A percentile compares a stretch with the other conserved stretches of the same genome.
Evolutionary conservation across 2,888 invertebrate species (phyloP).

Genomic region (Pammene aurita): DNA sequence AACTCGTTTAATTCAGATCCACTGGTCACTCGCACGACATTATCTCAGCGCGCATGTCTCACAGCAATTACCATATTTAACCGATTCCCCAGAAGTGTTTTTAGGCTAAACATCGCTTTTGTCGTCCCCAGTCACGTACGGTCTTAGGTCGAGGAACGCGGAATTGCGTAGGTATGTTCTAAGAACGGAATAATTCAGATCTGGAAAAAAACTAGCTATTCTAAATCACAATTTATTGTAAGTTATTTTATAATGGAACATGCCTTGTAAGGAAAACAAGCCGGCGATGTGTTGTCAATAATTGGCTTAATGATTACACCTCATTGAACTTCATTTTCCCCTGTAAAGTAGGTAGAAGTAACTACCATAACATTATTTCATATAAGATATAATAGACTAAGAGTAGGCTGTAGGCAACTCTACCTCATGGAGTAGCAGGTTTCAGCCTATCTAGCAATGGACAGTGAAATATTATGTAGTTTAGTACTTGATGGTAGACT

Average conservation of each 20-base stretch:
- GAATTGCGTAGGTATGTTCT: conserved; percentile 50
- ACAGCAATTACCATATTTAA: conserved; percentile 62
- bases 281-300: conserved; percentile 4
- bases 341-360: not conserved
- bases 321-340: conserved; percentile 2
- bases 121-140: conserved; percentile 60
- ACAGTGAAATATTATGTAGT: no score
- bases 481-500: no score
- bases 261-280: conserved; percentile 11
- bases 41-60: conserved; percentile 26
- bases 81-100: conserved; percentile 47
- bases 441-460: no score
- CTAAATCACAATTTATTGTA: conserved; percentile 25
- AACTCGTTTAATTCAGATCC: conserved; percentile 5
- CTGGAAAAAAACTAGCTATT: conserved; percentile 37
- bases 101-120: conserved; percentile 57
- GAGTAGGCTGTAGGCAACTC: no score
- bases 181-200: conserved; percentile 38
- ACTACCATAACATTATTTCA: no score
- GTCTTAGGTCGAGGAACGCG: conserved; percentile 58
- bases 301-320: not conserved
- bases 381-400: no score
- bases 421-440: no score
- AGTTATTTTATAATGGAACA: conserved; percentile 27
- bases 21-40: conserved; percentile 22